These are phyloP conservation scores for Drosophila parthenogenetica DNA, from an alignment of 2,888 invertebrate genomes.

Conservation along the genomic window DNA sequence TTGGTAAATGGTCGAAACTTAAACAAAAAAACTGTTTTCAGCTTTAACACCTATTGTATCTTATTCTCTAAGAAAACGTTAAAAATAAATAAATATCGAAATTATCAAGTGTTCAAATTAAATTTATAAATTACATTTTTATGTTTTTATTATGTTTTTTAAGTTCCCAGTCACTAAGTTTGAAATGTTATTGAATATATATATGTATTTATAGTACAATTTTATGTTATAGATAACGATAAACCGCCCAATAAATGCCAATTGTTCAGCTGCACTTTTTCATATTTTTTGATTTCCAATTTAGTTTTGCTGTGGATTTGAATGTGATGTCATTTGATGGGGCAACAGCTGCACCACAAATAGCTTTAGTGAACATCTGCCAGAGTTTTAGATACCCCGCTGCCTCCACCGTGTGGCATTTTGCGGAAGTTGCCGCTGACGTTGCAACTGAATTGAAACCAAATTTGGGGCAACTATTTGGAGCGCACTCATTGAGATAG, in stretches of 20 bases:
- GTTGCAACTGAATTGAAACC: slow-evolving; percentile 33
- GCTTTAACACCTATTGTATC: too few relatives aligned
- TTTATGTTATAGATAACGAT: not conserved
- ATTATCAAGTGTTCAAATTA: too few relatives aligned
- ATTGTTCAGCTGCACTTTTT: not conserved
- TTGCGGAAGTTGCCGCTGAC: slow-evolving; percentile 21
- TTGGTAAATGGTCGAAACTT: too few relatives aligned
- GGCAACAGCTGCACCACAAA: slow-evolving; percentile 18
- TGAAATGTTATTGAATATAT: too few relatives aligned
- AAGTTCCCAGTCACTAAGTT: too few relatives aligned
- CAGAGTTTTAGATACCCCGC: slow-evolving; percentile 7
- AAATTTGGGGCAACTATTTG: slow-evolving; percentile 61
- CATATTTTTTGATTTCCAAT: not conserved
- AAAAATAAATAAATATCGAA: too few relatives aligned
- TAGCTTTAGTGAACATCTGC: slow-evolving; percentile 33
- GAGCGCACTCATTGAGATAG: slow-evolving; percentile 24
- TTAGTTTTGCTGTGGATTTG: not conserved
- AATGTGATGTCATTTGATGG: slow-evolving; percentile 8
- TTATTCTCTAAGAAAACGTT: too few relatives aligned
- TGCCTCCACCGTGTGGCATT: slow-evolving; percentile 1
- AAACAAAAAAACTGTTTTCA: too few relatives aligned
- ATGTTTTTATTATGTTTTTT: too few relatives aligned
- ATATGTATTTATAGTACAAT: too few relatives aligned
- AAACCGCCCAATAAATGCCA: not conserved
- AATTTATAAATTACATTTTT: too few relatives aligned